Evolutionary conservation across 2,797 vertebrate genomes (phyloP).

Genomic region (Mallotus villosus): DNA sequence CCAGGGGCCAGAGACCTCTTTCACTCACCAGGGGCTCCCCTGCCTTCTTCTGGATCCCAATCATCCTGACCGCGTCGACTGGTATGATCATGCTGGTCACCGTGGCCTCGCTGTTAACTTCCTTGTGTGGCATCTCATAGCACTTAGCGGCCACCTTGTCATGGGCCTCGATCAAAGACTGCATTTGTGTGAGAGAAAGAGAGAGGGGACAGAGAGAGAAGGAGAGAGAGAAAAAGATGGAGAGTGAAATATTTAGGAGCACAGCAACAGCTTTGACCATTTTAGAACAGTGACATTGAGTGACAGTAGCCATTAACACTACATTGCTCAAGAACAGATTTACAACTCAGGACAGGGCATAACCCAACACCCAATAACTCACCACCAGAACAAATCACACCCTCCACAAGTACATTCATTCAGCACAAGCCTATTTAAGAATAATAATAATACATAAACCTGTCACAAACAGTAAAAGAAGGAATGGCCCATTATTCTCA

Average conservation of each 20-base stretch:
- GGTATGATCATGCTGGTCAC: slow-evolving; percentile 81
- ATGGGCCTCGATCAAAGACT: slow-evolving; percentile 96
- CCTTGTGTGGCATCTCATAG: slow-evolving; percentile 84
- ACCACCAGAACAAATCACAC: neutral
- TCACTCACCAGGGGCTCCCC: slow-evolving; percentile 89
- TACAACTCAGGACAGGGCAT: neutral
- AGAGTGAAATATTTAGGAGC: neutral
- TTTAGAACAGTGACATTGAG: neutral
- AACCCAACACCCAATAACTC: neutral
- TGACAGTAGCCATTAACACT: neutral
- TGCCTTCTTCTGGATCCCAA: slow-evolving; percentile 96
- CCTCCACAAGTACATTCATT: slow-evolving; percentile 2
- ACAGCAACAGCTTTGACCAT: neutral
- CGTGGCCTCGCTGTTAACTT: slow-evolving; percentile 76
- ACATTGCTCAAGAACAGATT: slow-evolving; percentile 3
- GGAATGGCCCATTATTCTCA: slow-evolving; percentile 36
- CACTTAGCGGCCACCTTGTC: slow-evolving; percentile 96
- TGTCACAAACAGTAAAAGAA: slow-evolving; percentile 23
- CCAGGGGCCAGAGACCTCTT: neutral
- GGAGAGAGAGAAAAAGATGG: neutral
- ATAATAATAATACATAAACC: slow-evolving; percentile 4
- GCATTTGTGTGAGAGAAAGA: slow-evolving; percentile 15
- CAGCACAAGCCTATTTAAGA: neutral
- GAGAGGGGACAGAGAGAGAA: neutral
- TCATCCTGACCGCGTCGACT: slow-evolving; percentile 93